phyloP scores from a whole-genome alignment of 1,140 invertebrate species.

The Apis laboriosa region DNA sequence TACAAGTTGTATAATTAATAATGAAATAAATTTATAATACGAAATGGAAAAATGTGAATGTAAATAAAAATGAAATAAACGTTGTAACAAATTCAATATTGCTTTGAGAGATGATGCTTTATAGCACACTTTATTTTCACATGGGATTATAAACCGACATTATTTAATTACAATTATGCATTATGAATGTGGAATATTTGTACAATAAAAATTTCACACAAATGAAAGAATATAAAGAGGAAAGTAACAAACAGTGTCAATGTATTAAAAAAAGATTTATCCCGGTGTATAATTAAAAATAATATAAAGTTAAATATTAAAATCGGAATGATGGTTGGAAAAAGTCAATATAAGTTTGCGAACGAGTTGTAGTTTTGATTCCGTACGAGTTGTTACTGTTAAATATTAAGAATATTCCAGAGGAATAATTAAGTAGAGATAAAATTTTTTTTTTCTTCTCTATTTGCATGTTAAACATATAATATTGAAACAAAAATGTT shows the following conservation, averaged over 20 bases:
- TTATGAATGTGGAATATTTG: background rate
- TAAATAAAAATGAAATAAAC: no score
- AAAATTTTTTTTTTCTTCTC: background rate
- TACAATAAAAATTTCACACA: background rate
- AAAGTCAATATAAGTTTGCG: background rate
- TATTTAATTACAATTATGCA: background rate
- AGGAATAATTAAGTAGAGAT: background rate
- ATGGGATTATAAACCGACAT: background rate
- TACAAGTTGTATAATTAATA: no score
- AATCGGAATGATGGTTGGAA: background rate
- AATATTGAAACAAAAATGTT: background rate
- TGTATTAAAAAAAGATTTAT: background rate
- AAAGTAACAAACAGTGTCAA: background rate
- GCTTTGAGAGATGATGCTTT: no score
- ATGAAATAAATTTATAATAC: no score
- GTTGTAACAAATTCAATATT: no score
- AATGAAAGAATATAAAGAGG: background rate
- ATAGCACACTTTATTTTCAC: background rate
- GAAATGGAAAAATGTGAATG: no score
- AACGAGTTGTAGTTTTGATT: background rate
- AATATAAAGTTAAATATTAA: background rate
- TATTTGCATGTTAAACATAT: background rate
- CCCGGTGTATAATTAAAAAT: background rate
- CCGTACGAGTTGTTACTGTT: background rate
- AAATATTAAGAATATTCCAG: background rate